A percentile compares a stretch with the other conserved stretches of the same genome.
Conservation (phyloP, 2,113 vertebrate genomes). For the Percopsis transmontana region DNA sequence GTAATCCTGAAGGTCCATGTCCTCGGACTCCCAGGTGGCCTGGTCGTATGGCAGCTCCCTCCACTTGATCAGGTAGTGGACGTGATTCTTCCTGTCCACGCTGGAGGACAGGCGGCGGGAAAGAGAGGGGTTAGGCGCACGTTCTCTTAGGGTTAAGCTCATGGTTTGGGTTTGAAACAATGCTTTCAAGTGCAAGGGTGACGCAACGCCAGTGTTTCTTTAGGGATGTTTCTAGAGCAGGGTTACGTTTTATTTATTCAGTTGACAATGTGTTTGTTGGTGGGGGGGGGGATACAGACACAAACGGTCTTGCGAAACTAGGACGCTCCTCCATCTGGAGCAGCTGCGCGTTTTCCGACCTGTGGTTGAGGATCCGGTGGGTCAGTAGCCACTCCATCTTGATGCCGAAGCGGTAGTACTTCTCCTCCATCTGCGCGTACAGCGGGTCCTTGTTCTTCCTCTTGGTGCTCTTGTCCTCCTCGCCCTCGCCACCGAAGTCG, state of each 20-base stretch:
- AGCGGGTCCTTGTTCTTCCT: slow-evolving; percentile 94
- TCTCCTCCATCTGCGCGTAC: slow-evolving; percentile 93
- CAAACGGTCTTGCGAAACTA: no score
- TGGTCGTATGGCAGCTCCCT: slow-evolving; percentile 91
- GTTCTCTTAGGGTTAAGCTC: no score
- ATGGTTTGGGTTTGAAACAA: no score
- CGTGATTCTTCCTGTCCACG: slow-evolving; percentile 92
- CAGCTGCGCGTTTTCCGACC: slow-evolving; percentile 69
- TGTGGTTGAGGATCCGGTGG: slow-evolving; percentile 95
- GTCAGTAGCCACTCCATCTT: slow-evolving; percentile 99
- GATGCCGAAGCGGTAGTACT: slow-evolving; percentile 94
- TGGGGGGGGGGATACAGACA: no score
- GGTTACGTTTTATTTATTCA: no score
- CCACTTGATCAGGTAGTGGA: slow-evolving; percentile 98
- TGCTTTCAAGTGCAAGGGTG: no score
- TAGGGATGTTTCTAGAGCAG: no score
- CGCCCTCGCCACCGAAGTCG: slow-evolving; percentile 86
- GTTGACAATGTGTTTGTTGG: no score
- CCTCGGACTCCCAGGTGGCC: slow-evolving; percentile 94
- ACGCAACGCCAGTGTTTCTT: no score
- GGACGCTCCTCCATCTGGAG: no score
- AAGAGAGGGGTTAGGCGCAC: neutral
- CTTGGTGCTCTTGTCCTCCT: slow-evolving; percentile 90
- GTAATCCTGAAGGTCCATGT: slow-evolving; percentile 92
- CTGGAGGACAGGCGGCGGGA: slow-evolving; percentile 59